Conservation (phyloP, 1,140 invertebrate species). For the Rhizoglyphus robini region DNA sequence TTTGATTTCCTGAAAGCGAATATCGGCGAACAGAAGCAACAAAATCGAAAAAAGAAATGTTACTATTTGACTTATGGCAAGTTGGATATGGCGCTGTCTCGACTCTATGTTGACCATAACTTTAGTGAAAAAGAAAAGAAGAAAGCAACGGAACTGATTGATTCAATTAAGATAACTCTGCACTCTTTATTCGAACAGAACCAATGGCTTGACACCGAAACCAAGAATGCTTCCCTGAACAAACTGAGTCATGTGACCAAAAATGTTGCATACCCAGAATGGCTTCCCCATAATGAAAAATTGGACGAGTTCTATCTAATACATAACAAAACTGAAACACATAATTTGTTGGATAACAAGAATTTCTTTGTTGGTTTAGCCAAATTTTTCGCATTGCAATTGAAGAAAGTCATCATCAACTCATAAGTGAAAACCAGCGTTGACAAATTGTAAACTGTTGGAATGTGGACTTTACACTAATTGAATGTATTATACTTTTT, state of each 20-base stretch:
- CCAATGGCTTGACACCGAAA: slow-evolving; percentile 81
- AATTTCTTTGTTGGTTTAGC: neutral
- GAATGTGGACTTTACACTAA: too few relatives aligned
- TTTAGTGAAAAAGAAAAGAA: neutral
- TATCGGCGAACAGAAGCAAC: slow-evolving; percentile 31
- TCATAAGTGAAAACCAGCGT: neutral
- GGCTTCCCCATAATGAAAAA: slow-evolving; percentile 36
- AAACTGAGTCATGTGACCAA: slow-evolving; percentile 34
- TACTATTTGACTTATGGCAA: slow-evolving; percentile 35
- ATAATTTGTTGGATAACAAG: neutral
- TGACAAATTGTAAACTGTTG: slow-evolving; percentile 15
- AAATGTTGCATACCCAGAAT: slow-evolving; percentile 41
- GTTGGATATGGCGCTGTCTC: slow-evolving; percentile 38
- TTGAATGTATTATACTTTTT: too few relatives aligned
- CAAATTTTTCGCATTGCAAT: neutral
- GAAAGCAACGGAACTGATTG: slow-evolving; percentile 45
- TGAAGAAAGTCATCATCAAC: neutral
- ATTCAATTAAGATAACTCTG: slow-evolving; percentile 28
- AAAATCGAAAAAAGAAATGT: slow-evolving; percentile 35
- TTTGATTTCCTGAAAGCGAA: slow-evolving; percentile 39
- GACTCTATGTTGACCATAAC: slow-evolving; percentile 19
- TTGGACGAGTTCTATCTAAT: neutral
- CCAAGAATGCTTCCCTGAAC: slow-evolving; percentile 48
- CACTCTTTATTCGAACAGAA: slow-evolving; percentile 37
- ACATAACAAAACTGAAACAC: neutral